These are phyloP conservation scores for Protonibea diacanthus DNA, from an alignment of 2,797 vertebrate genomes.

Conservation along the genomic window DNA sequence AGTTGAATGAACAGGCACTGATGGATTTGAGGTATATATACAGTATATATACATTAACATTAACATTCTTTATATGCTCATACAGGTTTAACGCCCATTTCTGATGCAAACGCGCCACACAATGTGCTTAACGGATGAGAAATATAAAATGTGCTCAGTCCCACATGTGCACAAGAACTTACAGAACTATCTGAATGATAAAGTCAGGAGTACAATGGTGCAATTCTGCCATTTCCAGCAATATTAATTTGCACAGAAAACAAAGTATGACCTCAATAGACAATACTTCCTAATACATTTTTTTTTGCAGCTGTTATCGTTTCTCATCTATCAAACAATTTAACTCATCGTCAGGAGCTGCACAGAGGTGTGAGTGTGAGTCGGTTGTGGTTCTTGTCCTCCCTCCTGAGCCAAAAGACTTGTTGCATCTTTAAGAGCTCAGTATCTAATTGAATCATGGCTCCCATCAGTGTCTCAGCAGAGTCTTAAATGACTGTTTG, in stretches of 20 bases:
- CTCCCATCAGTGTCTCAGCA: slow-evolving; percentile 80
- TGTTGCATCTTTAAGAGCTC: slow-evolving; percentile 74
- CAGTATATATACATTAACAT: too few relatives aligned
- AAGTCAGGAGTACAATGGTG: not conserved
- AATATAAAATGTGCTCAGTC: not conserved
- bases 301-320: not conserved
- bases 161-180: not conserved
- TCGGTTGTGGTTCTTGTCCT: slow-evolving; percentile 49
- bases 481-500: slow-evolving; percentile 83
- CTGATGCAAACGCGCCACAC: slow-evolving; percentile 13
- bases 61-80: not conserved
- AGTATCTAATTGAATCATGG: slow-evolving; percentile 87
- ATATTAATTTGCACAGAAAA: not conserved
- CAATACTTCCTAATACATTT: not conserved
- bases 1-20: too few relatives aligned
- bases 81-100: slow-evolving; percentile 12
- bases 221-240: not conserved
- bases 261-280: not conserved
- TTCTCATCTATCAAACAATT: not conserved
- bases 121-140: not conserved
- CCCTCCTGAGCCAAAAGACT: slow-evolving; percentile 62
- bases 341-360: not conserved
- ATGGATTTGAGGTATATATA: too few relatives aligned
- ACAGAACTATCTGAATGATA: not conserved
- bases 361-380: slow-evolving; percentile 15